Evolutionary conservation across 1,140 invertebrate species (phyloP).

Genomic region (Bombyx mori): DNA sequence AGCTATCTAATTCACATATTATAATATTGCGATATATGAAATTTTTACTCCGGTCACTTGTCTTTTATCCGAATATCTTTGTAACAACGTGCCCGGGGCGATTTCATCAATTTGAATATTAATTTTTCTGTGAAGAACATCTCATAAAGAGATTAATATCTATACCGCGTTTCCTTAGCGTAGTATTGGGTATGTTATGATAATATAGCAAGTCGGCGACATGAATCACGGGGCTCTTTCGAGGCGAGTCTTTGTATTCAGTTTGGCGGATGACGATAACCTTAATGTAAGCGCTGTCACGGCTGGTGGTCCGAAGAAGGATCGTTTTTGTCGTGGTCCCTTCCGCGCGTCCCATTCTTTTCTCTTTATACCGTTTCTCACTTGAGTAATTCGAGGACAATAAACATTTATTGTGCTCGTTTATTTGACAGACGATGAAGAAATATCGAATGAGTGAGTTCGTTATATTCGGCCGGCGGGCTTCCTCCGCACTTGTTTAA

Average conservation of each 20-base stretch:
- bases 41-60: background rate
- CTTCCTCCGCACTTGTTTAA: conserved; percentile 25
- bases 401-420: conserved; percentile 66
- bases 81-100: background rate
- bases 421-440: conserved; percentile 63
- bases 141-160: conserved; percentile 19
- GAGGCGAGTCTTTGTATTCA: conserved; percentile 58
- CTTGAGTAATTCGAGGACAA: conserved; percentile 67
- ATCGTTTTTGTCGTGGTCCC: conserved; percentile 64
- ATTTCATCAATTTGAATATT: conserved; percentile 3
- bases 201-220: conserved; percentile 47
- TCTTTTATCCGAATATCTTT: background rate
- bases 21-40: too few relatives aligned
- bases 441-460: conserved; percentile 58
- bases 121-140: conserved; percentile 13
- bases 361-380: conserved; percentile 67
- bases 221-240: conserved; percentile 58
- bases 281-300: conserved; percentile 68
- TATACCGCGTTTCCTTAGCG: conserved; percentile 28
- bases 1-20: background rate
- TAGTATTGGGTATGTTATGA: conserved; percentile 39
- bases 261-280: conserved; percentile 66
- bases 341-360: conserved; percentile 63
- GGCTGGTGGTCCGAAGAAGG: conserved; percentile 65
- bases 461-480: conserved; percentile 33